Conservation (phyloP, 2,797 vertebrate species). For the Rhinatrema bivittatum region DNA sequence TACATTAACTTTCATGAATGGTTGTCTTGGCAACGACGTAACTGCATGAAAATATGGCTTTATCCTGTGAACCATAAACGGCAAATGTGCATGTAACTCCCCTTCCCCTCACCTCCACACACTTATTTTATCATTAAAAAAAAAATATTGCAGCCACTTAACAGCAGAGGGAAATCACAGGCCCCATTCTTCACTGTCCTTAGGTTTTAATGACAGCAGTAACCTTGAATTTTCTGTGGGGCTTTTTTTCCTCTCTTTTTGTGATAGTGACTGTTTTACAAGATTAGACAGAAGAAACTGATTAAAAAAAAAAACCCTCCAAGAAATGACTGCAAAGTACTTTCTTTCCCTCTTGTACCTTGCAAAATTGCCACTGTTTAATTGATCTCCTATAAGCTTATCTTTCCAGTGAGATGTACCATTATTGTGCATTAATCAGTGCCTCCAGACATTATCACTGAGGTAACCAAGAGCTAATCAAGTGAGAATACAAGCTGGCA, state of each 20-base stretch:
- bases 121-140: constrained; percentile 44
- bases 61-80: constrained; percentile 42
- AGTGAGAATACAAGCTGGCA: constrained; percentile 41
- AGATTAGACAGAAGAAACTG: constrained; percentile 18
- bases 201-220: constrained; percentile 40
- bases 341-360: constrained; percentile 37
- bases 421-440: constrained; percentile 60
- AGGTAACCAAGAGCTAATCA: constrained; percentile 55
- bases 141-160: constrained; percentile 47
- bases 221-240: constrained; percentile 36
- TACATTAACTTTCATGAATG: constrained; percentile 52
- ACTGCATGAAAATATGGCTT: constrained; percentile 57
- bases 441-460: constrained; percentile 52
- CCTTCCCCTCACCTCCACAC: too few relatives aligned
- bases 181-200: constrained; percentile 33
- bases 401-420: constrained; percentile 53
- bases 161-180: constrained; percentile 38
- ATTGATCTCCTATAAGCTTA: constrained; percentile 57
- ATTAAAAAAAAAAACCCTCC: constrained; percentile 31
- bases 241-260: constrained; percentile 13
- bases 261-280: constrained; percentile 23
- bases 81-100: constrained; percentile 43
- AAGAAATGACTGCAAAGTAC: constrained; percentile 32
- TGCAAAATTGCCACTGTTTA: constrained; percentile 48
- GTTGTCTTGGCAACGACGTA: constrained; percentile 58